Evolutionary conservation across 2,113 vertebrate genomes (phyloP).

Genomic region (Gymnorhina tibicen): DNA sequence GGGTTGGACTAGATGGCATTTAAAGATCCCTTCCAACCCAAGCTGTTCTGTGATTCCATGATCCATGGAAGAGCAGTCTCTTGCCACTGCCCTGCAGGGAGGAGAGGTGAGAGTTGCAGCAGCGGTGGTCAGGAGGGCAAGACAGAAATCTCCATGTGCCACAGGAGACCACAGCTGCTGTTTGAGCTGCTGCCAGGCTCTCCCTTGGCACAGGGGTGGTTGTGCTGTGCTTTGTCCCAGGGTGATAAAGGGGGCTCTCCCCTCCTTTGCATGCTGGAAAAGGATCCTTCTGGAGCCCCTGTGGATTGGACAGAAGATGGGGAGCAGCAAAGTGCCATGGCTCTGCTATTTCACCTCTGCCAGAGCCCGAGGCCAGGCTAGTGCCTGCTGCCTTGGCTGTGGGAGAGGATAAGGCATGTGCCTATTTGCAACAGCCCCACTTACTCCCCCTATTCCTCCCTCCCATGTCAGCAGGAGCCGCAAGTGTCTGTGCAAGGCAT

Average conservation of each 20-base stretch:
- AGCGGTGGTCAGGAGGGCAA: background rate
- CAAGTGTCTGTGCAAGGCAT: background rate
- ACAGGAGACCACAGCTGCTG: accelerated
- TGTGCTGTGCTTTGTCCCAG: background rate
- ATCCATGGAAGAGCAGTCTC: accelerated
- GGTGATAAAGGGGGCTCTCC: background rate
- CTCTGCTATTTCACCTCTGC: background rate
- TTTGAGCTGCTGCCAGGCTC: background rate
- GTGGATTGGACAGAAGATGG: background rate
- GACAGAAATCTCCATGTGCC: background rate
- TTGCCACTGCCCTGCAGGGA: background rate
- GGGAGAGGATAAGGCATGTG: background rate
- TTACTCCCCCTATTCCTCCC: background rate
- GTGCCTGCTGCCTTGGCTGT: background rate
- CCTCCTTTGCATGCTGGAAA: background rate
- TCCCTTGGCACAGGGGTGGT: background rate
- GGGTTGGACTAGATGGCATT: background rate
- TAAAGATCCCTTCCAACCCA: background rate
- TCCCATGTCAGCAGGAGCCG: background rate
- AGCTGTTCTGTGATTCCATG: background rate
- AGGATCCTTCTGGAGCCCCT: background rate
- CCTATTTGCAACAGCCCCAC: background rate
- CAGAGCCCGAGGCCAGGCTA: background rate
- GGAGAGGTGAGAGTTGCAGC: background rate
- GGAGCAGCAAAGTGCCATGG: background rate